These are phyloP conservation scores for Alloplasta piceator DNA, from an alignment of 2,888 invertebrate genomes.

Conservation along the genomic window DNA sequence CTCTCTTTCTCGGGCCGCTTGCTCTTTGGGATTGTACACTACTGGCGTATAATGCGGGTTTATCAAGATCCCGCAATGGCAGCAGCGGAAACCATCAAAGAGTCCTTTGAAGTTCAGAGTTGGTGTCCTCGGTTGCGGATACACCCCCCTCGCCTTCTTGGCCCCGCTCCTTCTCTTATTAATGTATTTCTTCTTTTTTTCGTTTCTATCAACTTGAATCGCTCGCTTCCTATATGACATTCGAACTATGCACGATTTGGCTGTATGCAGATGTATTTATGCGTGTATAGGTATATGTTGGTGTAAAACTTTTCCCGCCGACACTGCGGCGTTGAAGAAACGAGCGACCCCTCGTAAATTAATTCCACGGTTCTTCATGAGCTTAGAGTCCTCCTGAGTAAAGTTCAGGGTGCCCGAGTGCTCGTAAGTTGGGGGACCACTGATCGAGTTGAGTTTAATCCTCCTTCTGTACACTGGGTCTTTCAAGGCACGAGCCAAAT, in stretches of 20 bases:
- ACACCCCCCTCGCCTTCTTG: constrained; percentile 53
- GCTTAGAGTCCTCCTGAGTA: too few species aligned
- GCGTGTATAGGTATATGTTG: constrained; percentile 1
- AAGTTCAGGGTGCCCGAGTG: too few species aligned
- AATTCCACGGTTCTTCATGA: too few species aligned
- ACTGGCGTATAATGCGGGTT: constrained; percentile 80
- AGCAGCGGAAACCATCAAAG: constrained; percentile 82
- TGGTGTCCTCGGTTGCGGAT: constrained; percentile 75
- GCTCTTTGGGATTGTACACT: constrained; percentile 70
- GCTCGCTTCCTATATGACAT: constrained; percentile 61
- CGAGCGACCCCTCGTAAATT: too few species aligned
- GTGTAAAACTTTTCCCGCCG: too few species aligned
- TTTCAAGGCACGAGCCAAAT: too few species aligned
- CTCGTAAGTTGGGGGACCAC: too few species aligned
- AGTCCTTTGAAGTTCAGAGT: constrained; percentile 81
- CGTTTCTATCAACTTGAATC: constrained; percentile 42
- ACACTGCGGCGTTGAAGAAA: too few species aligned
- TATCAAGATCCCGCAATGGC: constrained; percentile 81
- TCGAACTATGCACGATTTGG: constrained; percentile 26
- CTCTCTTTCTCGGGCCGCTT: constrained; percentile 3
- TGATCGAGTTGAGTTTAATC: too few species aligned
- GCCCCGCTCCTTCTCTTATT: constrained; percentile 20
- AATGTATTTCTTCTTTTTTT: constrained; percentile 38
- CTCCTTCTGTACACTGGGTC: too few species aligned
- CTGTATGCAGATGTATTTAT: constrained; percentile 25